Percentiles rank a stretch among this genome's conserved stretches.
These are phyloP conservation scores for Drosophila subquinaria DNA, from an alignment of 2,888 invertebrate genomes.

Conservation along the genomic window DNA sequence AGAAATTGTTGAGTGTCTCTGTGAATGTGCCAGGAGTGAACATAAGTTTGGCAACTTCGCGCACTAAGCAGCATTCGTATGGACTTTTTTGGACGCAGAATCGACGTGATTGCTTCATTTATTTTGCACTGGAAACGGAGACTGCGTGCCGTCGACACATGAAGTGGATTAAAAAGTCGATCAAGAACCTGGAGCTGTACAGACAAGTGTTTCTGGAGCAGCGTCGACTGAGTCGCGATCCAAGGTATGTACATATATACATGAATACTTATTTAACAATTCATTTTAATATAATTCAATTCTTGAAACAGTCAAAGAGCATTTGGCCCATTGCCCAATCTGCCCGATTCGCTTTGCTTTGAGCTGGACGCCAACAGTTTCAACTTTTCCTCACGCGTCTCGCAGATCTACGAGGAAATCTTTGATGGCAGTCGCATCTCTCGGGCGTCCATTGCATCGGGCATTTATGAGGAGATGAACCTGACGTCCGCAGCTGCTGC, in stretches of 20 bases:
- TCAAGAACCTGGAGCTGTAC: conserved; percentile 84
- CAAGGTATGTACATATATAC: conserved; percentile 33
- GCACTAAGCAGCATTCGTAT: conserved; percentile 84
- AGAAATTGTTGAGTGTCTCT: conserved; percentile 73
- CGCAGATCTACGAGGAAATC: conserved; percentile 85
- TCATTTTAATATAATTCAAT: background rate
- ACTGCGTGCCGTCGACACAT: conserved; percentile 83
- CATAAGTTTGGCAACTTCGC: conserved; percentile 83
- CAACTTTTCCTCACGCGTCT: conserved; percentile 81
- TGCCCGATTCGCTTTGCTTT: conserved; percentile 75
- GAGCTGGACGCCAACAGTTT: conserved; percentile 66
- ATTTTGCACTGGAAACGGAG: conserved; percentile 84
- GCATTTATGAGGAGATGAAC: conserved; percentile 86
- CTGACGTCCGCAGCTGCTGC: conserved; percentile 50
- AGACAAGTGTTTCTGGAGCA: conserved; percentile 84
- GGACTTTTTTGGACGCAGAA: conserved; percentile 86
- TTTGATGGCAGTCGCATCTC: conserved; percentile 81
- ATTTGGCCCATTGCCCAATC: conserved; percentile 84
- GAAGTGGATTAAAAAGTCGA: conserved; percentile 85
- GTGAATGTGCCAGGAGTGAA: conserved; percentile 85
- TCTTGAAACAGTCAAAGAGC: conserved; percentile 61
- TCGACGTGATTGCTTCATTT: conserved; percentile 84
- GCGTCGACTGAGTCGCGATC: conserved; percentile 78
- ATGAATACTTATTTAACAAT: background rate
- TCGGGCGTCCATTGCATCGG: conserved; percentile 84